Conservation (phyloP, 2,113 vertebrate genomes). For the Cyprinodon variegatus region DNA sequence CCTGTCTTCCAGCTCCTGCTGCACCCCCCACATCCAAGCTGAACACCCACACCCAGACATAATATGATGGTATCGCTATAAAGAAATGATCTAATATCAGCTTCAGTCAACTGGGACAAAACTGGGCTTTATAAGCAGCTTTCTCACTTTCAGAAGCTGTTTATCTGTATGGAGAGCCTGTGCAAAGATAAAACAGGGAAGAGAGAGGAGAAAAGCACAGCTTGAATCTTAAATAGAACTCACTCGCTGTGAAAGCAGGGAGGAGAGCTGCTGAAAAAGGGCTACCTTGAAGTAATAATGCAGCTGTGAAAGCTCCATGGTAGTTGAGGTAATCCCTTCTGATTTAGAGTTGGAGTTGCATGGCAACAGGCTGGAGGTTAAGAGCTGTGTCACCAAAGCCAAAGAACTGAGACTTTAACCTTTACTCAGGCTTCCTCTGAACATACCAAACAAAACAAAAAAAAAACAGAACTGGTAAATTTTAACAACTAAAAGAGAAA, state of each 20-base stretch:
- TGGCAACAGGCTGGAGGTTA: constrained; percentile 72
- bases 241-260: constrained; percentile 29
- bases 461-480: not conserved
- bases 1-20: constrained; percentile 22
- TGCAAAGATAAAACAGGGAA: constrained; percentile 4
- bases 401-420: constrained; percentile 42
- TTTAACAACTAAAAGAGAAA: not conserved
- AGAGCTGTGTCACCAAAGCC: constrained; percentile 61
- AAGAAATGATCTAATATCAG: constrained; percentile 33
- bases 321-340: constrained; percentile 69
- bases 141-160: constrained; percentile 10
- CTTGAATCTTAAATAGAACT: constrained; percentile 24
- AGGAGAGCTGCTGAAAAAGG: constrained; percentile 18
- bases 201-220: constrained; percentile 23
- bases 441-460: not conserved
- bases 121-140: constrained; percentile 8
- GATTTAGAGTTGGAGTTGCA: constrained; percentile 70
- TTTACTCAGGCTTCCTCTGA: constrained; percentile 40
- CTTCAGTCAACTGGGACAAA: constrained; percentile 18
- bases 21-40: constrained; percentile 13
- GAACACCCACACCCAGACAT: constrained; percentile 15
- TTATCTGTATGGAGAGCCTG: not conserved
- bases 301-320: constrained; percentile 43
- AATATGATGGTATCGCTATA: constrained; percentile 5
- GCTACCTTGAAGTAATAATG: constrained; percentile 31